phyloP scores from a whole-genome alignment of 2,113 vertebrate genomes.

The Bostrychus sinensis region DNA sequence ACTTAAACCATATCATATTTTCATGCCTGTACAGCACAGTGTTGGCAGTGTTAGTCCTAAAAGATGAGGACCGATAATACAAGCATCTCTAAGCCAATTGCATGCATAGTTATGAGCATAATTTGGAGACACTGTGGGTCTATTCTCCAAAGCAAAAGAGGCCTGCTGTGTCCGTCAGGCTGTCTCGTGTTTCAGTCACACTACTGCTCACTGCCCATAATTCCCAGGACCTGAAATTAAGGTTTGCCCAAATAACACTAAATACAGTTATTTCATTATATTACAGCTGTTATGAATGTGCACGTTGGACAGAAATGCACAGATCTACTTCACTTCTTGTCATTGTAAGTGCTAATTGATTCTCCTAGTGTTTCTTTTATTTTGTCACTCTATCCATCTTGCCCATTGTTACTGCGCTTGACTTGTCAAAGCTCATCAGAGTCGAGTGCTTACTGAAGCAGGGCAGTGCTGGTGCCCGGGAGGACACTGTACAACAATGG shows the following conservation, averaged over 20 bases:
- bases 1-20: not conserved
- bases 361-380: constrained; percentile 39
- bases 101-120: constrained; percentile 32
- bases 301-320: constrained; percentile 12
- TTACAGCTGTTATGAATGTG: not conserved
- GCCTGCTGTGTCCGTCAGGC: constrained; percentile 51
- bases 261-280: not conserved
- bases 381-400: constrained; percentile 31
- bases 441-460: constrained; percentile 56
- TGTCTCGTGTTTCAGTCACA: constrained; percentile 67
- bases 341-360: constrained; percentile 46
- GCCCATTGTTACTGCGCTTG: constrained; percentile 36
- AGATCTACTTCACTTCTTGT: constrained; percentile 10
- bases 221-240: constrained; percentile 32
- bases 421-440: constrained; percentile 66
- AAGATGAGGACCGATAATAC: constrained; percentile 1
- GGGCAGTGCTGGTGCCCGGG: constrained; percentile 45
- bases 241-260: not conserved
- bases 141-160: constrained; percentile 27
- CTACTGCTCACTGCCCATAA: constrained; percentile 61
- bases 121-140: constrained; percentile 37
- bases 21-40: not conserved
- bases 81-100: constrained; percentile 18
- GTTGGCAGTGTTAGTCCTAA: not conserved
- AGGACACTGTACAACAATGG: constrained; percentile 24